Evolutionary conservation across 2,113 vertebrate genomes (phyloP), one percentile per base, ranked within the genome.

Genomic region (Prietella phreatophila): DNA sequence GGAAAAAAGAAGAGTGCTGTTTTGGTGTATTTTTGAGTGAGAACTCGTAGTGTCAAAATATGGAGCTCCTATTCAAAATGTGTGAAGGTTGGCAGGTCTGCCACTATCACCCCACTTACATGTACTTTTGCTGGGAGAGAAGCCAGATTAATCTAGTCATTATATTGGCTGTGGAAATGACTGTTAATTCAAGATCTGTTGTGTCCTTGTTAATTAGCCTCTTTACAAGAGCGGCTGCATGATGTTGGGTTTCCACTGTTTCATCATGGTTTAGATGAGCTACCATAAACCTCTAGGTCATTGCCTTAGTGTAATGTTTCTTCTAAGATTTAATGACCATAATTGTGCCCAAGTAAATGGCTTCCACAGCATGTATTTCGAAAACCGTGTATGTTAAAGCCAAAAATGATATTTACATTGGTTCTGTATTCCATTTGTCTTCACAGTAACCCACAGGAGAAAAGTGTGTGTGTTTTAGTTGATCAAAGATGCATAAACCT

Each of bases 321-420:
- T 81, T 69, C 78, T 69, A 82, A 63, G 84, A 58, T 85, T 79
- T 69, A 80, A 85, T 58, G 83, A 79, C 39, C 30, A 42, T 80
- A 88, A 69, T 81, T 85, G 83, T 63, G 30, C 47, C 94, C 56
- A 13, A 53, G 53, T 69, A 75, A 85, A 85, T 75, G 53, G 36
- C 19, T 39, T 56, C 67, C 55, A 75, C 47, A 83, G 61, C 30
- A 76, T 60, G 55, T 87, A 61, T 50, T 60, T 75, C 60, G 33
- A 82, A 47, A 82, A 82, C 63, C 11, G 4, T 60, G 50, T 56
- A n/a, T 58, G 22, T 61, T 22, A 60, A 25, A 87, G 84, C 47
- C 61, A 82, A 65, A 67, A 33, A 81, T 63, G 20, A 67, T 84
- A 84, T 86, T 82, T 75, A 50, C 22, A 17, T 42, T 87, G 36